Conservation (phyloP, 92 coral and sea anemone species). For the Parazoanthus swiftii region DNA sequence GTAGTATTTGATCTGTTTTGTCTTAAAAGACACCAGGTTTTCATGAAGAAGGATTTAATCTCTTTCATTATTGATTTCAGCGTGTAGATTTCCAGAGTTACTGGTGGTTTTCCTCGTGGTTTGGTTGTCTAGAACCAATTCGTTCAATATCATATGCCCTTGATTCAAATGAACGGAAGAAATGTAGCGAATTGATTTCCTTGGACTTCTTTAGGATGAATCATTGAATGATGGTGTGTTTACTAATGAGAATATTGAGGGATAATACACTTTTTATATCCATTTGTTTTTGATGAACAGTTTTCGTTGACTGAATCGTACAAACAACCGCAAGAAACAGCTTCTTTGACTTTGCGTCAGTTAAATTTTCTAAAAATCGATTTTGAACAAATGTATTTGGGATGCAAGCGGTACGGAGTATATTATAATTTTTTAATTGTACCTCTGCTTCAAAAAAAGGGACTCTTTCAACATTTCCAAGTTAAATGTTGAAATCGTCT, state of each 20-base stretch:
- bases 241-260: constrained; percentile 3
- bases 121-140: constrained; percentile 33
- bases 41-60: constrained; percentile 49
- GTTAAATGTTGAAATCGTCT: not conserved
- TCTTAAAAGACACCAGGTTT: constrained; percentile 42
- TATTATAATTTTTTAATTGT: not conserved
- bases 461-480: not conserved
- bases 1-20: constrained; percentile 39
- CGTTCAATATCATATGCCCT: constrained; percentile 27
- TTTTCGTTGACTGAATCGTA: constrained; percentile 1
- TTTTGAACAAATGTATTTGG: not conserved
- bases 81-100: constrained; percentile 40
- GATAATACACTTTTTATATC: constrained; percentile 9
- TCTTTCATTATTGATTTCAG: constrained; percentile 46
- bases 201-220: constrained; percentile 8
- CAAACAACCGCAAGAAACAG: not conserved
- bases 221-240: not conserved
- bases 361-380: no score
- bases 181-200: constrained; percentile 20
- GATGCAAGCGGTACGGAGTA: not conserved
- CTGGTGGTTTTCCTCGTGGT: constrained; percentile 49
- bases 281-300: constrained; percentile 6
- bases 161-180: constrained; percentile 28
- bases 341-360: not conserved
- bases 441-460: not conserved